These are phyloP conservation scores for Dolichomitus sp. DNA, from an alignment of 2,888 invertebrate genomes.

Conservation along the genomic window DNA sequence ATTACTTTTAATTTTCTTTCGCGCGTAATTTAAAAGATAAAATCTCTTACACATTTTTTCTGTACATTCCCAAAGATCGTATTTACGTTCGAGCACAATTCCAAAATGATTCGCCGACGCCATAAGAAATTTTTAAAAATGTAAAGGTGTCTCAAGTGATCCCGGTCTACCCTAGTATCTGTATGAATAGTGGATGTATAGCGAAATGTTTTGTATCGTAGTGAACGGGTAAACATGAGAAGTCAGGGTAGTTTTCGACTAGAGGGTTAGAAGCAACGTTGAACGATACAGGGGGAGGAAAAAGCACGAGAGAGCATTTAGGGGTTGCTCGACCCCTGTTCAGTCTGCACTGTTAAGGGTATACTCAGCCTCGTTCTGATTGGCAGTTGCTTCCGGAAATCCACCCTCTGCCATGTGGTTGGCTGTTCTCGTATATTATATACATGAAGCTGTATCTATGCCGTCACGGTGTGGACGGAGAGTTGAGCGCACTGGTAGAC, in stretches of 20 bases:
- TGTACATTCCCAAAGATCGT: too few relatives aligned
- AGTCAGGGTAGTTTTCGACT: constrained; percentile 28
- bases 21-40: too few relatives aligned
- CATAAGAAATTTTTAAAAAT: too few relatives aligned
- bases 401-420: background rate
- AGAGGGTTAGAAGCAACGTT: background rate
- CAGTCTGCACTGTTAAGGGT: background rate
- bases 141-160: too few relatives aligned
- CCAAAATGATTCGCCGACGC: too few relatives aligned
- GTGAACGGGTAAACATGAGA: constrained; percentile 58
- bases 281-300: background rate
- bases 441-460: constrained; percentile 7
- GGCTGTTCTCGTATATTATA: background rate
- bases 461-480: background rate
- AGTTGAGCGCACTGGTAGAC: constrained; percentile 21
- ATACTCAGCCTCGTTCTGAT: constrained; percentile 1
- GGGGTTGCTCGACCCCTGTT: constrained; percentile 33
- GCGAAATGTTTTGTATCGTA: constrained; percentile 56
- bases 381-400: constrained; percentile 8
- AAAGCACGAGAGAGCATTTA: background rate
- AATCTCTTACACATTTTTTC: too few relatives aligned
- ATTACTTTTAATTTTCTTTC: too few relatives aligned
- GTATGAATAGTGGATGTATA: constrained; percentile 55
- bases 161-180: background rate
- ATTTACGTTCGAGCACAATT: too few relatives aligned